phyloP scores from a whole-genome alignment of 2,113 vertebrate species.

The Colinus virginianus region DNA sequence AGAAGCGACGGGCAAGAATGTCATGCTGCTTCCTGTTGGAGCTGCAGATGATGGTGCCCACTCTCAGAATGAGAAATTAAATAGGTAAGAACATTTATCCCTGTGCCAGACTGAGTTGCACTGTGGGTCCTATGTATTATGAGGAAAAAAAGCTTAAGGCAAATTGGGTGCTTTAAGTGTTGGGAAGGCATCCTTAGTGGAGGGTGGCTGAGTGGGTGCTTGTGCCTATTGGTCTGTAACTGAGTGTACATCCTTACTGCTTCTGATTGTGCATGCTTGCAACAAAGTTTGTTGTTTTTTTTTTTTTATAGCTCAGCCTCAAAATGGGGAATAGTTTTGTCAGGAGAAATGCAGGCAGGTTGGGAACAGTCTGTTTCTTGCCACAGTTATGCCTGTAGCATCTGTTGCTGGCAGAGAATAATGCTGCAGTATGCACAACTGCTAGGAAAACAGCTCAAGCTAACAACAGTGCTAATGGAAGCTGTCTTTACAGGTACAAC shows the following conservation, averaged over 20 bases:
- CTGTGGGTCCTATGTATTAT: neutral
- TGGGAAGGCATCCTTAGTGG: neutral
- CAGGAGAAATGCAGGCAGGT: too few relatives aligned
- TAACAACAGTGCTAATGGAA: neutral
- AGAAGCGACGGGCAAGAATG: constrained; percentile 94
- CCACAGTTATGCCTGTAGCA: neutral
- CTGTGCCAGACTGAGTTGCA: neutral
- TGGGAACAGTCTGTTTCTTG: neutral
- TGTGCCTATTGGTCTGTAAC: neutral
- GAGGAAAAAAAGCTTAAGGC: neutral
- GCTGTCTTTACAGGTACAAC: constrained; percentile 81
- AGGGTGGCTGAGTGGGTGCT: neutral
- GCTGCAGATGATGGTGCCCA: constrained; percentile 95
- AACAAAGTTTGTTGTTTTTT: neutral
- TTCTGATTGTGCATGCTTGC: neutral
- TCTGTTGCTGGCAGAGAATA: neutral
- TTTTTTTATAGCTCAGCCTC: neutral
- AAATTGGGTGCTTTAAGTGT: neutral
- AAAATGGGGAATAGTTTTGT: neutral
- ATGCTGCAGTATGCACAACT: neutral
- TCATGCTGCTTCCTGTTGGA: constrained; percentile 95
- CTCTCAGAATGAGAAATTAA: constrained; percentile 97
- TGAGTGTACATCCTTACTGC: neutral
- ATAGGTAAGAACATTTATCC: constrained; percentile 82
- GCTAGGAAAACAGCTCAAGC: neutral